Evolutionary conservation across 2,797 vertebrate genomes (phyloP).

Genomic region (Mycteria americana): DNA sequence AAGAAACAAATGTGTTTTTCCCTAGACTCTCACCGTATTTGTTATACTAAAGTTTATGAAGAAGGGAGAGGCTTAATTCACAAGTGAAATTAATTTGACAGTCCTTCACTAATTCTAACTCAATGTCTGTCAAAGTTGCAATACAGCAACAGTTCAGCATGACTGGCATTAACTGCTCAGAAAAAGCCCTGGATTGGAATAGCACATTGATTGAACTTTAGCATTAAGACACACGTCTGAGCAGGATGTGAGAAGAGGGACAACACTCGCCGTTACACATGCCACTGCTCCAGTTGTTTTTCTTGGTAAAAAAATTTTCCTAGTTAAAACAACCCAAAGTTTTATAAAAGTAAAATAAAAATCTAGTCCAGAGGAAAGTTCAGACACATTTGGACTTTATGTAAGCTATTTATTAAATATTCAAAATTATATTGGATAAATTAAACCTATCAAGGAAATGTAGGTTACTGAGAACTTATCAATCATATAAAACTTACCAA

Average conservation of each 20-base stretch:
- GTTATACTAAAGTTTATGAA: background rate
- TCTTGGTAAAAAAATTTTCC: background rate
- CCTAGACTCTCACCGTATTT: background rate
- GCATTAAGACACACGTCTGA: background rate
- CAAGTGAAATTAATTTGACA: background rate
- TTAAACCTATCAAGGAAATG: background rate
- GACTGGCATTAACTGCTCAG: background rate
- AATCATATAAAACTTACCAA: background rate
- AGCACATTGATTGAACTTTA: background rate
- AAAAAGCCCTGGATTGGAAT: background rate
- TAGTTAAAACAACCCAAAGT: background rate
- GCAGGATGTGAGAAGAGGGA: background rate
- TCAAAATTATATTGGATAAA: background rate
- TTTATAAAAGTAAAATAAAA: background rate
- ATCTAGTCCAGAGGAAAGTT: background rate
- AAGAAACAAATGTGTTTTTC: background rate
- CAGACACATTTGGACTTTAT: background rate
- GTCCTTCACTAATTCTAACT: background rate
- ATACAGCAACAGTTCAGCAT: background rate
- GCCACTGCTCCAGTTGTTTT: background rate
- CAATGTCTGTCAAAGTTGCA: background rate
- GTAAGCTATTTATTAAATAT: background rate
- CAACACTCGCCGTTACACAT: background rate
- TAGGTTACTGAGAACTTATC: background rate
- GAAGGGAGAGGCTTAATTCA: background rate